Percentiles rank a stretch among this genome's conserved stretches.
phyloP scores from a whole-genome alignment of 1,140 invertebrate species.

The Cydia pomonella region DNA sequence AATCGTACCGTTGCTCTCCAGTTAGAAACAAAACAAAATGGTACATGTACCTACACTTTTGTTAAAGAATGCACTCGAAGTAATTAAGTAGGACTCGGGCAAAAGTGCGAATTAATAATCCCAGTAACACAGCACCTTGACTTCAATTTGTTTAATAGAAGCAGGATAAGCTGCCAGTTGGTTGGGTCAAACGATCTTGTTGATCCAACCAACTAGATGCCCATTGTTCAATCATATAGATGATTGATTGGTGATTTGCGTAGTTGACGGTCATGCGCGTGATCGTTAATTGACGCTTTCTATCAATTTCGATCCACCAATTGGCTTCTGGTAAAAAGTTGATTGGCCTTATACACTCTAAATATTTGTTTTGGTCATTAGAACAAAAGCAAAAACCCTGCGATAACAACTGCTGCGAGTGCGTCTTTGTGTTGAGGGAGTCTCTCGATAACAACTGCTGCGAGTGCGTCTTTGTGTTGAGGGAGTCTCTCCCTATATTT shows the following conservation, averaged over 20 bases:
- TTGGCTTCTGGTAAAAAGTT: not conserved
- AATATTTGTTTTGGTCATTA: not conserved
- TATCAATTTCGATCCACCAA: constrained; percentile 10
- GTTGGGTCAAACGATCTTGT: constrained; percentile 20
- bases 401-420: not conserved
- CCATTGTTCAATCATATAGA: constrained; percentile 4
- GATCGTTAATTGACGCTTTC: constrained; percentile 12
- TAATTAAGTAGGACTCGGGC: not conserved
- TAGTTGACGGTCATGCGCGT: not conserved
- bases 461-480: too few species aligned
- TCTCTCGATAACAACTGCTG: too few species aligned
- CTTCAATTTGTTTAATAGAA: constrained; percentile 24
- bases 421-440: too few species aligned
- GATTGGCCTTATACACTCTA: not conserved
- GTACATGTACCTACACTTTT: too few species aligned
- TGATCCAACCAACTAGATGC: not conserved
- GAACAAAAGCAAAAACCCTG: not conserved
- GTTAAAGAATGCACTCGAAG: not conserved
- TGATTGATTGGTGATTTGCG: constrained; percentile 20
- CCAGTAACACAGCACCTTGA: constrained; percentile 5
- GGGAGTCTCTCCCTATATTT: too few species aligned
- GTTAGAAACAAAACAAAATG: too few species aligned
- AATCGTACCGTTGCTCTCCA: too few species aligned
- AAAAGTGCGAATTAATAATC: constrained; percentile 21
- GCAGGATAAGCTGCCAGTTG: constrained; percentile 16